Base-by-base conservation (phyloP, 2,888 invertebrate species). In the Parthenolecanium corni region DNA sequence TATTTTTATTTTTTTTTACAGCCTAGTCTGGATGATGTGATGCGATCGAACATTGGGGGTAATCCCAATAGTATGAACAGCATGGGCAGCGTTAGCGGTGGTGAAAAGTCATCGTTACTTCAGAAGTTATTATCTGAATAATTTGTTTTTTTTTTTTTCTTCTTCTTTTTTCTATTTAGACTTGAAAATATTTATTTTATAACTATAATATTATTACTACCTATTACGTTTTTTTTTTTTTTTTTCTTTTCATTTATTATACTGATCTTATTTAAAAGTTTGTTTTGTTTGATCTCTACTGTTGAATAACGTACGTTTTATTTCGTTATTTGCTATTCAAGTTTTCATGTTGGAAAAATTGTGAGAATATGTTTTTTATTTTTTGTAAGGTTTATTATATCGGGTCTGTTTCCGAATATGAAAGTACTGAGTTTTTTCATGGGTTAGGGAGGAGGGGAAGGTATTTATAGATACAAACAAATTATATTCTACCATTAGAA, bases 81-180 rank as follows among this genome's bases (percentile, higher is more conserved):
- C 16, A 52, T 62, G 36, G 42, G 38, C 6, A 62, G 42, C 46
- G 52, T 53, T 6, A 23, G 52, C 46, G 25, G 44, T 16, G 62
- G 62, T 44, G 62, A 83, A 76, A 84, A 79, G 71, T 85, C 87
- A 70, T 88, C 88, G 73, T 79, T 89, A 74, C 80, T 89, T 71
- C 88, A 89, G 79, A 87, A 89, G 77, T 79, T 89, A 73, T 79
- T 90, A 73, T 89, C 89, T 70, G 88, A 89, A 80, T 84, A 68
- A 65, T 49, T 49, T 49, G 9, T 3, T 2, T 49, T 47, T 47
- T n/a, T n/a, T n/a, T n/a, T n/a, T n/a, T n/a, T n/a, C n/a, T 47
- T 47, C 12, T 47, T 47, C 20, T 49, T n/a, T 46, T 21, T 12
- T 42, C 42, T 42, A 42, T 44, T 16, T 12, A 46, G 46, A 46